Evolutionary conservation across 37 sponge, comb jelly and placozoan species (phyloP).

Genomic region (Crambe crambe): DNA sequence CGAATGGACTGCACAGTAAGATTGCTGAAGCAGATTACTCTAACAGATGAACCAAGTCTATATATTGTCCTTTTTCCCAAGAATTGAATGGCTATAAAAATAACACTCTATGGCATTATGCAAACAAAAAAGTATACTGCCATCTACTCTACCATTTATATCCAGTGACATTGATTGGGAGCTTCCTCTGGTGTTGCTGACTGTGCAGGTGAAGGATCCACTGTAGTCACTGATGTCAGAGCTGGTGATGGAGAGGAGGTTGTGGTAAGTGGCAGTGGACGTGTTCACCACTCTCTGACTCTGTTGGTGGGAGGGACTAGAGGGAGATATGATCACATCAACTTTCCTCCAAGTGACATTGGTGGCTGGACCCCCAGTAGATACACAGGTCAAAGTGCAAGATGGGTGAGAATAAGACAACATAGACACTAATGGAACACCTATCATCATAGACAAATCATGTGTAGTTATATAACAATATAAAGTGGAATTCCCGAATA

Average conservation of each 20-base stretch:
- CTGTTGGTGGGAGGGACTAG: not conserved
- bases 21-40: not conserved
- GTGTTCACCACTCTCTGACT: not conserved
- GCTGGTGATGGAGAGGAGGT: slow-evolving; percentile 1
- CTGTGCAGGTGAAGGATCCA: not conserved
- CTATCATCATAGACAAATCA: not conserved
- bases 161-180: too few relatives aligned
- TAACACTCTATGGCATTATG: too few relatives aligned
- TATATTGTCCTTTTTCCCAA: not conserved
- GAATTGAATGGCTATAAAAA: not conserved
- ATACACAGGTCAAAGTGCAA: slow-evolving; percentile 21
- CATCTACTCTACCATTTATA: too few relatives aligned
- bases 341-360: slow-evolving; percentile 22
- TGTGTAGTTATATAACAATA: not conserved
- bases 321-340: not conserved
- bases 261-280: slow-evolving; percentile 3
- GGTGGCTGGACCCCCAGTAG: slow-evolving; percentile 29
- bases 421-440: not conserved
- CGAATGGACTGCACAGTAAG: not conserved
- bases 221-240: not conserved
- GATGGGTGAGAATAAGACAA: not conserved
- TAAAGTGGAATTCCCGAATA: not conserved
- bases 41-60: not conserved
- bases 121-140: too few relatives aligned
- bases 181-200: not conserved